Evolutionary conservation across 2,797 vertebrate species (phyloP), one percentile per base, ranked within the genome.

Genomic region (Pterois miles): DNA sequence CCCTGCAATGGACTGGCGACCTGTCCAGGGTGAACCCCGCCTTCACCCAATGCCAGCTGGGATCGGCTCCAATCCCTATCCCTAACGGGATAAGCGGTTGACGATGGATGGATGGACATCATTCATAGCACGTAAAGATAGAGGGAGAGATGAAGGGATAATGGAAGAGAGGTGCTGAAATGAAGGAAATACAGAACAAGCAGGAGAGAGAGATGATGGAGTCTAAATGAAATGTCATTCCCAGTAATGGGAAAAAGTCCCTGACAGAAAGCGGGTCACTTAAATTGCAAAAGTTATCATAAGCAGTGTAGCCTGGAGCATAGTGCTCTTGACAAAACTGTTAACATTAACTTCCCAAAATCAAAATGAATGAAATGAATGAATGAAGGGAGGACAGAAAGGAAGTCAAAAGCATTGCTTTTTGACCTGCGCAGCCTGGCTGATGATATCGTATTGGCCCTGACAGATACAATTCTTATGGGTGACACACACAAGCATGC

Each of bases 221-320:
- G 75, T 81, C 84, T 92, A 95, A 95, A 96, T 95, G 94, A 94
- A 95, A 95, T 94, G 94, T 94, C 93, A 91, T 90, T 95, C 89
- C 86, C 84, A 80, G 90, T 94, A 94, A 96, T 95, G 90, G 91
- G 90, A 88, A 95, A 95, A 92, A 62, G 81, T 77, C 87, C 64
- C 82, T 74, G 85, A 88, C 82, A 83, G 92, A 93, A 94, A 94
- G 92, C 93, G 92, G 93, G 93, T 94, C 92, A 94, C 90, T 91
- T 93, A 93, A 93, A 95, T 93, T 94, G 92, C 91, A 93, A 93
- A 94, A 93, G 84, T 93, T 92, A 92, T 86, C 90, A 95, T 94
- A 94, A 94, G 91, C 85, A 86, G 81, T 85, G 85, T 87, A 83
- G 93, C 93, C 93, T 84, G 68, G 38, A 90, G 94, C 93, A 48